phyloP scores from a whole-genome alignment of 2,888 invertebrate genomes.

The Lordiphosa fenestrarum region DNA sequence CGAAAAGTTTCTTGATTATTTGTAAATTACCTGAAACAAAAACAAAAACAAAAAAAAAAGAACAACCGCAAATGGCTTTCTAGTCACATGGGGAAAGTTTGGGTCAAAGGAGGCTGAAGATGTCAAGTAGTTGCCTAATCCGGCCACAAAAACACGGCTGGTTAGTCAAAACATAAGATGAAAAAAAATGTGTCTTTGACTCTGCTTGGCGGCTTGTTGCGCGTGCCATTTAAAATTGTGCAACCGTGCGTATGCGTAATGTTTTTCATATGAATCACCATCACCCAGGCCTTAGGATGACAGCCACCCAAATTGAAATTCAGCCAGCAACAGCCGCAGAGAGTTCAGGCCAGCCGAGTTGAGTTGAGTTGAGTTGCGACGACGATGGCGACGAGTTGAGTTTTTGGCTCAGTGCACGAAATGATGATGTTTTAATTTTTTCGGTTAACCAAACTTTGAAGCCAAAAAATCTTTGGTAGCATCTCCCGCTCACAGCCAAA shows the following conservation, averaged over 20 bases:
- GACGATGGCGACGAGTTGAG: constrained; percentile 42
- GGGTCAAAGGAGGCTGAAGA: constrained; percentile 47
- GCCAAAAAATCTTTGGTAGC: constrained; percentile 42
- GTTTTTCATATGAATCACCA: constrained; percentile 67
- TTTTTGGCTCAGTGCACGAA: constrained; percentile 67
- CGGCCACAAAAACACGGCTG: constrained; percentile 57
- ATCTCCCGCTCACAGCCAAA: constrained; percentile 15
- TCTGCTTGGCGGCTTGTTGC: constrained; percentile 48
- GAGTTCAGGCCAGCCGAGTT: constrained; percentile 15
- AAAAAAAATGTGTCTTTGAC: constrained; percentile 33
- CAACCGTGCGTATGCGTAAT: constrained; percentile 73
- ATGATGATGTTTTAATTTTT: constrained; percentile 74
- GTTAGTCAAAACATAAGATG: constrained; percentile 54
- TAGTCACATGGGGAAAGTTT: constrained; percentile 52
- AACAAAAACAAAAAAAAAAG: constrained; percentile 24
- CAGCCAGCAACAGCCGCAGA: constrained; percentile 49
- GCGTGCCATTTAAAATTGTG: constrained; percentile 74
- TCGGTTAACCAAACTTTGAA: constrained; percentile 67
- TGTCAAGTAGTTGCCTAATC: constrained; percentile 66
- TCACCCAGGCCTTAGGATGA: constrained; percentile 46
- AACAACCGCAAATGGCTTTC: constrained; percentile 41
- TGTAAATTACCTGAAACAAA: constrained; percentile 61
- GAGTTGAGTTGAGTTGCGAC: constrained; percentile 34
- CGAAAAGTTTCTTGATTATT: constrained; percentile 72
- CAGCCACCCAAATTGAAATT: constrained; percentile 65